These are phyloP conservation scores for Amphimallon solstitiale DNA, from an alignment of 2,888 invertebrate species.

Conservation along the genomic window DNA sequence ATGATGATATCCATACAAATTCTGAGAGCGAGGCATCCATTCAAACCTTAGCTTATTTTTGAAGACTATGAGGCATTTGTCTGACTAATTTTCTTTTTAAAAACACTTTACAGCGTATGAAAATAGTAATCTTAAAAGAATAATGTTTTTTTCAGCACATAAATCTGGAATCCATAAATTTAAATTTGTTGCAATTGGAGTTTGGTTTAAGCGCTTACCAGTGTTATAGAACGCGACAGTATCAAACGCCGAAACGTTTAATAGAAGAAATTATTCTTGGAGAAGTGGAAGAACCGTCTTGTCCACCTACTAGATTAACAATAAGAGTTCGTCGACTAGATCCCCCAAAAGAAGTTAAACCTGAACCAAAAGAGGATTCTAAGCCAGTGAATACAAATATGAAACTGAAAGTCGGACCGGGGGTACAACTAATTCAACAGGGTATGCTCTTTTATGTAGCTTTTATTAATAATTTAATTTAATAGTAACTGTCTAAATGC, in stretches of 20 bases:
- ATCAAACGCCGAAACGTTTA: slow-evolving; percentile 75
- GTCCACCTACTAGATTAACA: slow-evolving; percentile 64
- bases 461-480: no score
- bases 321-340: slow-evolving; percentile 53
- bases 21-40: slow-evolving; percentile 54
- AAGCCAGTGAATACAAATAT: slow-evolving; percentile 25
- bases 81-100: slow-evolving; percentile 44
- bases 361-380: slow-evolving; percentile 34
- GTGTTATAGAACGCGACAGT: slow-evolving; percentile 82
- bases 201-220: slow-evolving; percentile 80
- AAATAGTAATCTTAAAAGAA: background rate
- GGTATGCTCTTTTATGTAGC: slow-evolving; percentile 13
- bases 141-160: slow-evolving; percentile 68
- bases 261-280: slow-evolving; percentile 66
- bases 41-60: slow-evolving; percentile 49
- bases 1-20: slow-evolving; percentile 48
- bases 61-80: slow-evolving; percentile 55
- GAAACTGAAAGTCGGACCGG: slow-evolving; percentile 35
- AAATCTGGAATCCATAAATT: slow-evolving; percentile 72
- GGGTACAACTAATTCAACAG: slow-evolving; percentile 38
- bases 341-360: slow-evolving; percentile 35
- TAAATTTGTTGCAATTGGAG: slow-evolving; percentile 74
- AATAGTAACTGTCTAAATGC: no score
- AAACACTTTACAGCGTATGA: background rate
- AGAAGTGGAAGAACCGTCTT: slow-evolving; percentile 59